Base-by-base conservation (phyloP, 2,113 vertebrate species). In the Numida meleagris region DNA sequence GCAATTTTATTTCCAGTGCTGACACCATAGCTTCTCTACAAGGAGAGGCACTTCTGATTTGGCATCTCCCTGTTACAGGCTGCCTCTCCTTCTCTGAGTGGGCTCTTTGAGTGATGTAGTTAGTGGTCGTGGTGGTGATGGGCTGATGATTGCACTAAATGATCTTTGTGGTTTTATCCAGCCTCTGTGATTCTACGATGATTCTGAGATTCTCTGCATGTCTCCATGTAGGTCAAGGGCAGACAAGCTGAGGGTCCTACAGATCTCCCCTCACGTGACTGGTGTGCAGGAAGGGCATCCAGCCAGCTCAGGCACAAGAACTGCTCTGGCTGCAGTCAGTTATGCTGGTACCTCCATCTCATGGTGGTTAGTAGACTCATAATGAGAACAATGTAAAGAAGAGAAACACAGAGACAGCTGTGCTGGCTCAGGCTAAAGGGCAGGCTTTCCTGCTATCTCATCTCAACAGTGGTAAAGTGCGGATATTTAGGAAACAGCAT, bases 171-270 rank as follows among this genome's bases (percentile, higher is more conserved):
- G 24, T 13, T 50, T 50, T 50, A 25, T 25, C 51, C 51, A 53
- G 17, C 15, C 27, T 53, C 51, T 29, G 9, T 53, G 51, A 53
- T 53, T 53, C 51, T 53, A 53, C 29, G 14, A 53, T 29, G 27
- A 16, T 53, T 27, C 51, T 53, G 27, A 51, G 50, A 53, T 29
- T 53, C 51, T 53, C 42, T 51, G 23, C 33, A 38, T 55, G 46
- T 9, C 33, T 40, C 17, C 29, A 21, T 0, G 3, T 19, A 50
- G n/a, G 25, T 31, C 58, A 53, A 45, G 3, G 16, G 21, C 31
- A 63, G 53, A 14, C 10, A 12, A 25, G 13, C 5, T 0, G 0
- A 25, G n/a, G 6, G 12, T 9, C 20, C 29, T 70, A 62, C 1
- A 3, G 8, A 21, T 70, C 48, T 57, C 24, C 7, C 21, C 31